phyloP scores from a whole-genome alignment of 2,797 vertebrate species.

The Sebastes taczanowskii region DNA sequence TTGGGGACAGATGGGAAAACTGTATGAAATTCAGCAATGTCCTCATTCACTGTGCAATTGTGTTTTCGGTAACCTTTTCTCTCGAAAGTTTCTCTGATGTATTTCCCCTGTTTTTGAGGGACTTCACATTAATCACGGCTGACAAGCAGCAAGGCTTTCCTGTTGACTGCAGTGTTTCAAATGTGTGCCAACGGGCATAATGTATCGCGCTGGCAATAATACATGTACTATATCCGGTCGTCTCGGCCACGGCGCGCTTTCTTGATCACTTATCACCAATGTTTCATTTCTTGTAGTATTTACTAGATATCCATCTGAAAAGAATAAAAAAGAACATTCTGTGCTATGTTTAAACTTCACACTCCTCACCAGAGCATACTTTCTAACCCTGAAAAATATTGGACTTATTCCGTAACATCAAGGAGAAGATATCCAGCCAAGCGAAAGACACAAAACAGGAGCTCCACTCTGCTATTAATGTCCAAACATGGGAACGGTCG shows the following conservation, averaged over 20 bases:
- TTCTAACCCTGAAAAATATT: constrained; percentile 21
- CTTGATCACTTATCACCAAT: constrained; percentile 37
- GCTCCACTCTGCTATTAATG: constrained; percentile 42
- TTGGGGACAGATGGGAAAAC: constrained; percentile 60
- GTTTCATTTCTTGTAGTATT: constrained; percentile 7
- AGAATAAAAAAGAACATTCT: not conserved
- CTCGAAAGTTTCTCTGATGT: constrained; percentile 59
- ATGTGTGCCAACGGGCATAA: constrained; percentile 43
- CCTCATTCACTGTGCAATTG: constrained; percentile 54
- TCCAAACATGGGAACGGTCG: constrained; percentile 56
- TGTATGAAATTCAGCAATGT: constrained; percentile 55
- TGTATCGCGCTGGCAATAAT: constrained; percentile 37
- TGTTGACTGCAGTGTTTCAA: constrained; percentile 56
- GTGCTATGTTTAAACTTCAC: not conserved
- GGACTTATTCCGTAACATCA: constrained; percentile 6
- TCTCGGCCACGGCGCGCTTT: constrained; percentile 6
- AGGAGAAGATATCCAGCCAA: constrained; percentile 56
- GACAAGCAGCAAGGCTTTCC: constrained; percentile 64
- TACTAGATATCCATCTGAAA: constrained; percentile 8
- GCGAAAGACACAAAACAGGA: constrained; percentile 50
- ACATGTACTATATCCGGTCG: constrained; percentile 40
- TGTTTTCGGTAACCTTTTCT: constrained; percentile 65
- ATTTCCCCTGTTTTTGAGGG: constrained; percentile 66
- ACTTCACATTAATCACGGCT: constrained; percentile 71
- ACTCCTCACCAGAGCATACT: constrained; percentile 13